Base-by-base conservation (phyloP, 2,113 vertebrate species). In the Seriola aureovittata region DNA sequence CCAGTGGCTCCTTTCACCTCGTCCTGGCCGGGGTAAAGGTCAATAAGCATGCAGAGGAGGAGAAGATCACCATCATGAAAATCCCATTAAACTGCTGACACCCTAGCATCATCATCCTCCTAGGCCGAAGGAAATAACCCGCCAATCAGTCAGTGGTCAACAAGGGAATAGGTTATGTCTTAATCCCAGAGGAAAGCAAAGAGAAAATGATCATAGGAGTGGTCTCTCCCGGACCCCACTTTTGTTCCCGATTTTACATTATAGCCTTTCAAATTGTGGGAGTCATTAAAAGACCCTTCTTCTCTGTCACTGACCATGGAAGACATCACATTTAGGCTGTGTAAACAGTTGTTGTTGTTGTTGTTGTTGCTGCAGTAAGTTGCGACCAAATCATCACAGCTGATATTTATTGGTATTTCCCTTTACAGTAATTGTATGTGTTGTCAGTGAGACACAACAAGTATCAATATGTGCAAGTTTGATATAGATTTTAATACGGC, bases 61-160 rank as follows among this genome's bases (percentile, higher is more conserved):
- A 40, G 19, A 72, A 58, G 65, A 75, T 84, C 80, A 77, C 46
- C 66, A 38, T 16, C 5, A 17, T 21, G 57, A 65, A 79, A 84
- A 91, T 89, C 85, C 66, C 42, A 79, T 84, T 75, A 84, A 10
- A 46, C 40, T 11, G 6, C 50, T 73, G 71, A 59, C 65, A 55
- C 21, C 23, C 8, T 11, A 13, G 17, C 69, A 21, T 68, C 69
- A 38, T 66, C 70, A 34, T 71, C 81, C 34, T 85, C 62, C 60
- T 16, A 60, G 32, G 6, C 25, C 3, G 46, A 34, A 70, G 73
- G 71, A 78, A 60, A 72, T 60, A 65, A 69, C 46, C 36, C 71
- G 48, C 14, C 12, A 3, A 59, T 68, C 75, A 19, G 36, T 65
- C 62, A 81, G 50, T 12, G 48, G 54, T 60, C 58, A 70, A 19